Conservation (phyloP, 2,797 vertebrate genomes). For the Hoplostethus atlanticus region DNA sequence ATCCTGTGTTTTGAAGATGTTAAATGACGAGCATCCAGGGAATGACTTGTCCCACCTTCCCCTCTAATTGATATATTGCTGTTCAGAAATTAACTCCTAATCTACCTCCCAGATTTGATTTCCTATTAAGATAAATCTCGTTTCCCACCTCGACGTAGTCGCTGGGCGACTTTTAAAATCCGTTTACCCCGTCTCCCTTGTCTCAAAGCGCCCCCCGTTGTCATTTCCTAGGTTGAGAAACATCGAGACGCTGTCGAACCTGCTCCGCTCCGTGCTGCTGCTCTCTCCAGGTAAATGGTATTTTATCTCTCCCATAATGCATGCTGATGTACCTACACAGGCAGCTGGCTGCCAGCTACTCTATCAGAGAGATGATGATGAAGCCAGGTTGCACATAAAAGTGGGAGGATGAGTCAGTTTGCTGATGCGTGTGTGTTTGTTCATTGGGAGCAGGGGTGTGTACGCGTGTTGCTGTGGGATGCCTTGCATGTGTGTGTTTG, state of each 20-base stretch:
- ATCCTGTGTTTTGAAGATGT: slow-evolving; percentile 15
- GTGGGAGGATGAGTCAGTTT: slow-evolving; percentile 53
- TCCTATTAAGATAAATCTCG: slow-evolving; percentile 68
- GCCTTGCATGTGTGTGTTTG: background rate
- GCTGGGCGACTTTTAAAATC: slow-evolving; percentile 52
- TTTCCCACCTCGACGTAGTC: slow-evolving; percentile 56
- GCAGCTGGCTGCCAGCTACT: slow-evolving; percentile 72
- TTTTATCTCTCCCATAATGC: slow-evolving; percentile 70
- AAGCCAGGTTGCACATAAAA: slow-evolving; percentile 73
- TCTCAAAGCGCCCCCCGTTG: slow-evolving; percentile 58
- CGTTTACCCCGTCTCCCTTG: slow-evolving; percentile 39
- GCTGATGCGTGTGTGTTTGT: slow-evolving; percentile 28
- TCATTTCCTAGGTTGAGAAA: slow-evolving; percentile 88
- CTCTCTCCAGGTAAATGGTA: slow-evolving; percentile 86
- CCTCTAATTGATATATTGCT: slow-evolving; percentile 25
- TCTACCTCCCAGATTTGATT: slow-evolving; percentile 45
- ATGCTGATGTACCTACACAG: slow-evolving; percentile 69
- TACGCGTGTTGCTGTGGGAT: slow-evolving; percentile 33
- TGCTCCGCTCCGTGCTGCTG: slow-evolving; percentile 90
- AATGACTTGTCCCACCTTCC: slow-evolving; percentile 25
- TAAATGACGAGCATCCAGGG: slow-evolving; percentile 27
- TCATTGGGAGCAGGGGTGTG: slow-evolving; percentile 10
- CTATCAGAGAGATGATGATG: slow-evolving; percentile 65
- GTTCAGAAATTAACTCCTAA: slow-evolving; percentile 55
- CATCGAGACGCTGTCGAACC: slow-evolving; percentile 92